Evolutionary conservation across 2,888 invertebrate species (phyloP).

Genomic region (Cantharis flavilabris): DNA sequence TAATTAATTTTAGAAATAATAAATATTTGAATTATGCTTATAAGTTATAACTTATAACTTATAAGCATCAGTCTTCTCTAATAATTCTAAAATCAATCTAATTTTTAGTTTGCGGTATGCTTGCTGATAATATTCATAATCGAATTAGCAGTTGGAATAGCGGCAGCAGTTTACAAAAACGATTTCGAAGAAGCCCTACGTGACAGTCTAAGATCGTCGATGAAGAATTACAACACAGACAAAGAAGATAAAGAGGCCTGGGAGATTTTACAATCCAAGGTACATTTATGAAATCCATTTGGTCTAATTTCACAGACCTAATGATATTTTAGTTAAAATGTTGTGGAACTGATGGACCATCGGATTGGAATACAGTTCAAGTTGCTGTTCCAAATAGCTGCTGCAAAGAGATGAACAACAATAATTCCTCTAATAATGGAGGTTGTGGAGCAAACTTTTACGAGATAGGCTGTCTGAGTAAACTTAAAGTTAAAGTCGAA

Average conservation of each 20-base stretch:
- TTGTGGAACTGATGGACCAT: conserved; percentile 50
- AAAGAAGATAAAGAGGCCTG: conserved; percentile 69
- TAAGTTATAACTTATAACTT: too few relatives aligned
- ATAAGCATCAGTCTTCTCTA: too few relatives aligned
- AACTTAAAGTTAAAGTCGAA: conserved; percentile 60
- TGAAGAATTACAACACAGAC: conserved; percentile 62
- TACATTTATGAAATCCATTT: conserved; percentile 23
- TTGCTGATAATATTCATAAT: conserved; percentile 80
- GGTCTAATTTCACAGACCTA: not conserved
- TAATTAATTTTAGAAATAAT: not conserved
- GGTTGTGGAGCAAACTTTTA: conserved; percentile 43
- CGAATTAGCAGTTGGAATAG: conserved; percentile 85
- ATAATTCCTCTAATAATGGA: conserved; percentile 45
- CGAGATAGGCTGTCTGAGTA: conserved; percentile 61
- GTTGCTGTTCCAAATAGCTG: conserved; percentile 62
- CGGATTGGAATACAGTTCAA: conserved; percentile 50
- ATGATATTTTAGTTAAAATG: conserved; percentile 58
- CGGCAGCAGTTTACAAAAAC: conserved; percentile 77
- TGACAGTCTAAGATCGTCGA: conserved; percentile 67
- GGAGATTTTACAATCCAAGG: conserved; percentile 76
- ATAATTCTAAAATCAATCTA: too few relatives aligned
- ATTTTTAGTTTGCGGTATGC: conserved; percentile 73
- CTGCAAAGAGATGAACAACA: conserved; percentile 56
- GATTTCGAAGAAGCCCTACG: conserved; percentile 73
- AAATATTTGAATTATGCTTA: conserved; percentile 36